These are phyloP conservation scores for Takifugu ocellatus DNA, from an alignment of 2,797 vertebrate genomes.

Conservation along the genomic window DNA sequence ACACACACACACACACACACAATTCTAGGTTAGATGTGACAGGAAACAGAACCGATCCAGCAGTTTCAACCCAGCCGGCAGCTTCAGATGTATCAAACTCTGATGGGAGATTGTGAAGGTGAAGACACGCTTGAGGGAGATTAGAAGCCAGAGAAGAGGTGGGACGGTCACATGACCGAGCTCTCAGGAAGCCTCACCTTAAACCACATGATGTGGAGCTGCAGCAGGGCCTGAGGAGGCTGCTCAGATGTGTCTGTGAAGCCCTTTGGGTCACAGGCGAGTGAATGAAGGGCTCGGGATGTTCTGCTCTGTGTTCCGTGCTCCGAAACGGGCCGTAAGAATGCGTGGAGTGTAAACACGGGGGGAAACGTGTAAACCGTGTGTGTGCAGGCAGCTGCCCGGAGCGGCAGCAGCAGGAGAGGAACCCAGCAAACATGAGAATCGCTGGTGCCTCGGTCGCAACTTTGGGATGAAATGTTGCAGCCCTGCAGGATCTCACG, in stretches of 20 bases:
- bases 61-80: too few species aligned
- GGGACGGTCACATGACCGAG: slow-evolving; percentile 40
- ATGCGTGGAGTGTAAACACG: slow-evolving; percentile 59
- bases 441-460: slow-evolving; percentile 1
- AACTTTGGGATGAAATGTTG: slow-evolving; percentile 5
- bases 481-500: background rate
- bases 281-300: background rate
- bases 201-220: slow-evolving; percentile 42
- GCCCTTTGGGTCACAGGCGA: slow-evolving; percentile 26
- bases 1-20: too few species aligned
- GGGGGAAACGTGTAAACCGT: slow-evolving; percentile 55
- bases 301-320: background rate
- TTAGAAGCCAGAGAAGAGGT: slow-evolving; percentile 31
- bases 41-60: too few species aligned
- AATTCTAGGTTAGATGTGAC: too few species aligned
- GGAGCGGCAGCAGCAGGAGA: slow-evolving; percentile 1
- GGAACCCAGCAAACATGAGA: background rate
- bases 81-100: too few species aligned
- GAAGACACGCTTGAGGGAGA: slow-evolving; percentile 48
- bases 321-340: slow-evolving; percentile 42
- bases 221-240: slow-evolving; percentile 7
- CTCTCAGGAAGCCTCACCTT: slow-evolving; percentile 49
- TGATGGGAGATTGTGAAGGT: slow-evolving; percentile 25
- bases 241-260: background rate
- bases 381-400: slow-evolving; percentile 1